These are phyloP conservation scores for Thysanoteuthis rhombus DNA, from an alignment of 2,888 invertebrate genomes.

Conservation along the genomic window DNA sequence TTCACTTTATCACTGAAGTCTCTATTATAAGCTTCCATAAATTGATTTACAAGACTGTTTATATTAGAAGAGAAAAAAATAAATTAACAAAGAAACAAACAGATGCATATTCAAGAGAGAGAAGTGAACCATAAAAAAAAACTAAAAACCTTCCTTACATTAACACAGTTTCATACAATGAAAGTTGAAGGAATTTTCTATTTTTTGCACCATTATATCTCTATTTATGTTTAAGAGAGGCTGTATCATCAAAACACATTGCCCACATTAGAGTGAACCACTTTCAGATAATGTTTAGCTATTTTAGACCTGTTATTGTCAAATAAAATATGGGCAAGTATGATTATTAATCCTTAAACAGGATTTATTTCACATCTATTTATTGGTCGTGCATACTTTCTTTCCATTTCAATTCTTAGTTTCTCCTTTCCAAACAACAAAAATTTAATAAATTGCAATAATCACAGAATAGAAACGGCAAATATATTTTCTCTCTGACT, in stretches of 20 bases:
- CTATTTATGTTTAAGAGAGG: not conserved
- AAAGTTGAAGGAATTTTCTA: not conserved
- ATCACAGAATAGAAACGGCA: too few species aligned
- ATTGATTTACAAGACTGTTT: not conserved
- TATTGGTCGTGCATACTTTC: too few species aligned
- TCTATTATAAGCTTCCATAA: not conserved
- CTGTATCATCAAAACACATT: slow-evolving; percentile 1
- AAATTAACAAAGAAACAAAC: not conserved
- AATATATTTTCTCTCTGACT: too few species aligned
- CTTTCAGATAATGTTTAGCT: not conserved
- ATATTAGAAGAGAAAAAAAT: not conserved
- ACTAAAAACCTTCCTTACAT: not conserved
- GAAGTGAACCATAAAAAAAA: not conserved
- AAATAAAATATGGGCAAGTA: not conserved
- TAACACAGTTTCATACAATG: slow-evolving; percentile 12
- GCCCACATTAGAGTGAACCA: not conserved
- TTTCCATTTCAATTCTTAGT: too few species aligned
- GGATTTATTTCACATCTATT: not conserved
- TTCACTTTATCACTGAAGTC: not conserved
- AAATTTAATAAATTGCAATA: too few species aligned
- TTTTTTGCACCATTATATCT: not conserved
- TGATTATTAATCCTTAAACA: not conserved
- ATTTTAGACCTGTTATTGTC: not conserved
- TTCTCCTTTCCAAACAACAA: too few species aligned
- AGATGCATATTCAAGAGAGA: not conserved